phyloP scores from a whole-genome alignment of 2,797 vertebrate genomes.

The Adrianichthys oophorus region DNA sequence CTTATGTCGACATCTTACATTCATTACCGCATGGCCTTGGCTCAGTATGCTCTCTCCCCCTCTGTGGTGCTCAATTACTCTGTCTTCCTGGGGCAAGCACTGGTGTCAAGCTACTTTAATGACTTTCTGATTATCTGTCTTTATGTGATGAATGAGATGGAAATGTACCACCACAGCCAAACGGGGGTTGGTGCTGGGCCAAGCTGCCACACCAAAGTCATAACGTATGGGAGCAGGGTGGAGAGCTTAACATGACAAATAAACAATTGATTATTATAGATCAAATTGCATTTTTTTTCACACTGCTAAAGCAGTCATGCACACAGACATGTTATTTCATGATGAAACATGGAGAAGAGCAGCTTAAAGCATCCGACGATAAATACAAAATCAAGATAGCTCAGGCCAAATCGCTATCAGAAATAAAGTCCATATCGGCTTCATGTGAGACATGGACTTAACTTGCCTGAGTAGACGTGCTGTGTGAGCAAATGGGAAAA shows the following conservation, averaged over 20 bases:
- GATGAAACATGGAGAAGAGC: conserved; percentile 21
- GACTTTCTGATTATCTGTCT: conserved; percentile 99
- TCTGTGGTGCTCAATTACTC: conserved; percentile 94
- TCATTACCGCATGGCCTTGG: conserved; percentile 94
- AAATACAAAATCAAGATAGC: conserved; percentile 41
- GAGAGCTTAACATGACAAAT: conserved; percentile 56
- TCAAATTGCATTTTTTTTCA: conserved; percentile 33
- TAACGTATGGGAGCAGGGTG: conserved; percentile 37
- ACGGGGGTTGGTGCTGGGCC: conserved; percentile 81
- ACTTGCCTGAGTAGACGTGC: conserved; percentile 49
- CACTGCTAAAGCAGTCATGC: no score
- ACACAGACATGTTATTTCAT: conserved; percentile 32
- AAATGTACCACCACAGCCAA: conserved; percentile 90
- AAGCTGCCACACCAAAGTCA: conserved; percentile 75
- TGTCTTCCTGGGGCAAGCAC: conserved; percentile 88
- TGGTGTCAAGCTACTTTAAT: conserved; percentile 95
- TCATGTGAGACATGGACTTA: conserved; percentile 39
- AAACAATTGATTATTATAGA: conserved; percentile 59
- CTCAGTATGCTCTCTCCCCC: conserved; percentile 79
- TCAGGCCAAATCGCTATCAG: conserved; percentile 25
- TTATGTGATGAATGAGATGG: conserved; percentile 99
- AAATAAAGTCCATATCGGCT: conserved; percentile 46
- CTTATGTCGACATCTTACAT: conserved; percentile 88
- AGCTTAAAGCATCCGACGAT: conserved; percentile 14
- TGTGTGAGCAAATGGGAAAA: conserved; percentile 37